Base-by-base conservation (phyloP, 2,888 invertebrate genomes). In the Geophilus truncorum region DNA sequence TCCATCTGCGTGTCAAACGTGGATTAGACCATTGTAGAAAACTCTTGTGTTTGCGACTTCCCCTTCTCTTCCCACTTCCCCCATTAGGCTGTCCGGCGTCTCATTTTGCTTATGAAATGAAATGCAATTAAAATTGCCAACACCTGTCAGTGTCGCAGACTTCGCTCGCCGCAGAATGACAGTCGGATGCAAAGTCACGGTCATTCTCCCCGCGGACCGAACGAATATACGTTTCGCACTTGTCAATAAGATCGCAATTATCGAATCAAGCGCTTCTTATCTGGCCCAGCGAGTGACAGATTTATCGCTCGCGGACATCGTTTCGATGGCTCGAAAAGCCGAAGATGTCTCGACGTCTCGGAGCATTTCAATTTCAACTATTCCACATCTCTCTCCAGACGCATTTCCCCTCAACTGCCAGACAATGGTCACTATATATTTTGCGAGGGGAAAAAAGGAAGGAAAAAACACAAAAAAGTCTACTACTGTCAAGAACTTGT, bases 101-200 rank as follows among this genome's bases (percentile, higher is more conserved):
- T 57, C 57, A 57, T 57, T 57, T 57, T 18, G 57, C 57, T 57
- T 57, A 57, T 57, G 57, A 57, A 57, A 57, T 57, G 57, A 57
- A 57, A 57, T 57, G 57, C 57, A 57, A 57, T 57, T 57, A 57
- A 57, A 57, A 57, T 57, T 57, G 57, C 57, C 18, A 57, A 57
- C 57, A 57, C 57, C 57, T 57, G 57, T 57, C 57, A 57, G 23
- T 57, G 57, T 57, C 57, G 18, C 57, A 57, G 57, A 57, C 21
- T 57, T n/a, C 18, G 7, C 9, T 57, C 18, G 18, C 57, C 57
- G 23, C 57, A 57, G 57, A 57, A 57, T 57, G 57, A n/a, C 57
- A 57, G 57, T 57, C 57, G 57, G 57, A 57, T 57, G 57, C 57
- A 2, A 57, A 57, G 57, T 57, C 57, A 57, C 9, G 57, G 57